phyloP scores from a whole-genome alignment of 2,888 invertebrate genomes.

The Prionchulus punctatus region DNA sequence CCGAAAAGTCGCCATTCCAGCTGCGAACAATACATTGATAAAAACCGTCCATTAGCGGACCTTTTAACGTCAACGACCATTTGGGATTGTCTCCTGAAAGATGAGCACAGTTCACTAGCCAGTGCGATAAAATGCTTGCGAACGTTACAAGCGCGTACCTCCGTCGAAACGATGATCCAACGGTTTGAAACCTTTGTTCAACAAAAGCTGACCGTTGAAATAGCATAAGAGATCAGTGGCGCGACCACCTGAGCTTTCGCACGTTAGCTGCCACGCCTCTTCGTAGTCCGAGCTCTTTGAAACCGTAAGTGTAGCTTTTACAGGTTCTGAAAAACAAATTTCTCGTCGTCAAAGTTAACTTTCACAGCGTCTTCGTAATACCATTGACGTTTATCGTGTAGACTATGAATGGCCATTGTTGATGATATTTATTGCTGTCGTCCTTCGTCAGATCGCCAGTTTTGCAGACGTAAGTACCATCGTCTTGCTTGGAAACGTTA shows the following conservation, averaged over 20 bases:
- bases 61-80: not conserved
- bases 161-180: not conserved
- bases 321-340: not conserved
- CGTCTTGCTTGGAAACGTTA: conserved; percentile 1
- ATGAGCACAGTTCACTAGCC: too few species aligned
- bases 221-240: not conserved
- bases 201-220: not conserved
- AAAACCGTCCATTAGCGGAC: not conserved
- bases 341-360: too few species aligned
- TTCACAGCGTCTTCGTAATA: too few species aligned
- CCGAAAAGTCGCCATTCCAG: not conserved
- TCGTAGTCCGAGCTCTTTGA: not conserved
- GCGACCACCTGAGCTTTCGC: not conserved
- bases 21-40: not conserved
- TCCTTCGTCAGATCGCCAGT: not conserved
- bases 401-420: not conserved
- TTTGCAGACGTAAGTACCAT: not conserved
- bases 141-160: not conserved
- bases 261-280: not conserved
- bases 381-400: not conserved
- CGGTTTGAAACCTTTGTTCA: not conserved
- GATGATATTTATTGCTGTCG: not conserved
- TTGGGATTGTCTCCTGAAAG: not conserved
- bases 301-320: not conserved
- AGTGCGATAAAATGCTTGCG: too few species aligned